Percentiles rank a stretch among this genome's conserved stretches.
These are phyloP conservation scores for Anolis sagrei DNA, from an alignment of 2,113 vertebrate genomes.

Conservation along the genomic window DNA sequence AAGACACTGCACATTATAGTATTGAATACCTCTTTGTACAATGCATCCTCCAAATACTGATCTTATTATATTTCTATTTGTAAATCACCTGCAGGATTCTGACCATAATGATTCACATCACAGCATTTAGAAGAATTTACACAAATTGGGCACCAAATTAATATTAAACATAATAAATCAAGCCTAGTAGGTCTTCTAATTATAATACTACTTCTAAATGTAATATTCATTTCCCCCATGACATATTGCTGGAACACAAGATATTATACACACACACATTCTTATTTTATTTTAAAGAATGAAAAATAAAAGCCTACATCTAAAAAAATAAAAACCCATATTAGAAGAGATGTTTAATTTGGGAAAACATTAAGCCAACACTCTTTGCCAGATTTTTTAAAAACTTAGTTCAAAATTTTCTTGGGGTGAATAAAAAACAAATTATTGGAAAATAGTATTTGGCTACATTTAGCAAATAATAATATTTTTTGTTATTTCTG, in stretches of 20 bases:
- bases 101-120: not conserved
- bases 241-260: not conserved
- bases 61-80: too few species aligned
- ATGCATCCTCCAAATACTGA: too few species aligned
- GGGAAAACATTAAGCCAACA: not conserved
- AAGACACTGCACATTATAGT: too few species aligned
- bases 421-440: not conserved
- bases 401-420: not conserved
- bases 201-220: not conserved
- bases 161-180: slow-evolving; percentile 4
- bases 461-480: not conserved
- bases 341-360: not conserved
- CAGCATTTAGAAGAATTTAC: slow-evolving; percentile 1
- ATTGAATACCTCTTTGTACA: too few species aligned
- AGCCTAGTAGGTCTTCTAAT: not conserved
- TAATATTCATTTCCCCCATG: not conserved
- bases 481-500: not conserved
- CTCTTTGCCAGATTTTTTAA: too few species aligned
- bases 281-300: not conserved
- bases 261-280: not conserved
- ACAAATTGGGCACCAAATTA: not conserved
- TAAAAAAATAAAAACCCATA: not conserved
- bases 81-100: too few species aligned
- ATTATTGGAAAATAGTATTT: slow-evolving; percentile 1
- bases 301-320: not conserved